Conservation (phyloP, 2,797 vertebrate genomes). For the Leptatherina wallacei region DNA sequence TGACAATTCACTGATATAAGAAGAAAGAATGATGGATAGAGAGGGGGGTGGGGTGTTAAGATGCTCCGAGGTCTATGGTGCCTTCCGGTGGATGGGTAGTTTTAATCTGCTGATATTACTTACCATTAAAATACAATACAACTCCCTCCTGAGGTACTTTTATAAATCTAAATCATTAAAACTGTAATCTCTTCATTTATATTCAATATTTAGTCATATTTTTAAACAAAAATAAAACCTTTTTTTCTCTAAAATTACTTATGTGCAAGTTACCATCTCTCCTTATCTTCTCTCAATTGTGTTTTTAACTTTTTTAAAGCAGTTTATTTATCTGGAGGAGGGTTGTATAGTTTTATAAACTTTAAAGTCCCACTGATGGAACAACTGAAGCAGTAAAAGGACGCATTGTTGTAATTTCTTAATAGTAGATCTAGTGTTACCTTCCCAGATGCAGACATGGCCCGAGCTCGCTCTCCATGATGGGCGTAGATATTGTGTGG, state of each 20-base stretch:
- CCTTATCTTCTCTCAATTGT: too few relatives aligned
- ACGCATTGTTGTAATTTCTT: neutral
- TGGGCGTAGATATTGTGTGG: slow-evolving; percentile 69
- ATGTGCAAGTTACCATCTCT: too few relatives aligned
- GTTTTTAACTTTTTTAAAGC: too few relatives aligned
- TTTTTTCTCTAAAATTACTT: neutral
- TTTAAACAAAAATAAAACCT: neutral
- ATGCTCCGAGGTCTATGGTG: slow-evolving; percentile 15
- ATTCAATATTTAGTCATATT: neutral
- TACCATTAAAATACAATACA: too few relatives aligned
- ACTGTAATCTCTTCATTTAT: neutral
- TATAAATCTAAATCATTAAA: too few relatives aligned
- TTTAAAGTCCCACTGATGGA: too few relatives aligned
- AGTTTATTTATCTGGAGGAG: too few relatives aligned
- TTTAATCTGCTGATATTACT: too few relatives aligned
- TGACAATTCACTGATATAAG: neutral
- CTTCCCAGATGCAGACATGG: slow-evolving; percentile 84
- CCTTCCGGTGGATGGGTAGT: slow-evolving; percentile 9
- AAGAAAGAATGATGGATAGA: neutral
- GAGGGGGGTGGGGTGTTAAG: neutral
- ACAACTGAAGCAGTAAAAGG: neutral
- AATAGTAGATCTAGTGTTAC: slow-evolving; percentile 59
- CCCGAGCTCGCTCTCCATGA: slow-evolving; percentile 76
- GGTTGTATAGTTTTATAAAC: too few relatives aligned
- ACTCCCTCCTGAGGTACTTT: too few relatives aligned